Conservation (phyloP, 2,113 vertebrate species). For the Crotophaga sulcirostris region DNA sequence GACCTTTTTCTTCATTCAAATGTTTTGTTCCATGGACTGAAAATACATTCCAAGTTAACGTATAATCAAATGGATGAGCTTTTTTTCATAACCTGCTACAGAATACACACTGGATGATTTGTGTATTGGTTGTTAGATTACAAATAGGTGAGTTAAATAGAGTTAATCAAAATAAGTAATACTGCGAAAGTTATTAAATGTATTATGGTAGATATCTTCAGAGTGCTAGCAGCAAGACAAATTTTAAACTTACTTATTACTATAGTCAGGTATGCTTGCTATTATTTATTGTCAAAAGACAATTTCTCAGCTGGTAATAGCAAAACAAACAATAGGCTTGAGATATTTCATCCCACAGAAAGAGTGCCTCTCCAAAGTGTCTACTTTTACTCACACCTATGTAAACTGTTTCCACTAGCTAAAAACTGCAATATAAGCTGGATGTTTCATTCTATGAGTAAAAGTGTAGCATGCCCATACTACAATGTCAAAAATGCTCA, state of each 20-base stretch:
- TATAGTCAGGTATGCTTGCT: not conserved
- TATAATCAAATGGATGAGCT: not conserved
- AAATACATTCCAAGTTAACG: conserved; percentile 14
- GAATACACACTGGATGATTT: not conserved
- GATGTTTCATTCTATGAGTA: not conserved
- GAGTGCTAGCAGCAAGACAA: not conserved
- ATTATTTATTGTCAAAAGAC: not conserved
- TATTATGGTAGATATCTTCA: not conserved
- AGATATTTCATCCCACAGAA: not conserved
- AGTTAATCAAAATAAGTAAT: not conserved
- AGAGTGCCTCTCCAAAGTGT: not conserved
- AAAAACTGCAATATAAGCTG: not conserved
- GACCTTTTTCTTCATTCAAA: conserved; percentile 2
- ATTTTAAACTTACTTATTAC: not conserved
- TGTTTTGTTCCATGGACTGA: conserved; percentile 2
- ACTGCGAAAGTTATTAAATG: not conserved
- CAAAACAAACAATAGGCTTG: not conserved
- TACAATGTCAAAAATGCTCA: not conserved
- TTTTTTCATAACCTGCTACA: not conserved
- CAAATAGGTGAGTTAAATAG: not conserved
- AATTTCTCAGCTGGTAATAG: not conserved
- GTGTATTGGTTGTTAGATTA: not conserved
- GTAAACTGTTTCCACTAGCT: not conserved
- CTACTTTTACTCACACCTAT: not conserved
- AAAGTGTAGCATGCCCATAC: not conserved